Evolutionary conservation across 2,113 vertebrate species (phyloP), one percentile per base, ranked within the genome.

Genomic region (Apteryx mantelli): DNA sequence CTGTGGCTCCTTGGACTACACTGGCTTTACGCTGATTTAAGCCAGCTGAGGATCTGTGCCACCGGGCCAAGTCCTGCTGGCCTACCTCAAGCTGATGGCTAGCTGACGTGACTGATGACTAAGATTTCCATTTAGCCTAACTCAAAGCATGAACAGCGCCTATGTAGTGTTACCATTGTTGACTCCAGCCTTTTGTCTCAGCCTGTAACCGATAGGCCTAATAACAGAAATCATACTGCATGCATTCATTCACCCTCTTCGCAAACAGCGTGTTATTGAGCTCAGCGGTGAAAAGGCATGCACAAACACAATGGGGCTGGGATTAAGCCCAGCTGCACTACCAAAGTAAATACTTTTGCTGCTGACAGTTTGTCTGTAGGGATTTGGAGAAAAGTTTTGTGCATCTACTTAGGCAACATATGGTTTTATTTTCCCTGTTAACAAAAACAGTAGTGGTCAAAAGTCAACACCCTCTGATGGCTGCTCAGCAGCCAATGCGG

Each of bases 261-360:
- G 1, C 97, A 97, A 97, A 88, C 97, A 95, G 96, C 93, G 18
- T 96, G 97, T 97, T 96, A 95, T 75, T 94, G 94, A 96, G 96
- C 95, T 90, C 85, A 19, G 95, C 90, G 96, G 94, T 97, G 96
- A 96, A 97, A 96, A 97, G 97, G 96, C 96, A 96, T 97, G 97
- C 96, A 96, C 95, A 96, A 95, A 97, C 96, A 97, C 97, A 97
- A 97, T 97, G 94, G 95, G 89, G 82, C 94, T 97, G 96, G 94
- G 96, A 97, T 97, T 95, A 96, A 95, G 97, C 93, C 97, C 96
- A 97, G 97, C 96, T 97, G 97, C 92, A 92, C 91, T 96, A 97
- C 97, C 95, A 96, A 95, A 97, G 96, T 96, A 97, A 97, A 97
- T 97, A 96, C 96, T 97, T 97, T 73, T 97, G 96, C 97, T 97